Evolutionary conservation across 2,888 invertebrate species (phyloP), one percentile per base, ranked within the genome.

Genomic region (Bruchidius siliquastri): DNA sequence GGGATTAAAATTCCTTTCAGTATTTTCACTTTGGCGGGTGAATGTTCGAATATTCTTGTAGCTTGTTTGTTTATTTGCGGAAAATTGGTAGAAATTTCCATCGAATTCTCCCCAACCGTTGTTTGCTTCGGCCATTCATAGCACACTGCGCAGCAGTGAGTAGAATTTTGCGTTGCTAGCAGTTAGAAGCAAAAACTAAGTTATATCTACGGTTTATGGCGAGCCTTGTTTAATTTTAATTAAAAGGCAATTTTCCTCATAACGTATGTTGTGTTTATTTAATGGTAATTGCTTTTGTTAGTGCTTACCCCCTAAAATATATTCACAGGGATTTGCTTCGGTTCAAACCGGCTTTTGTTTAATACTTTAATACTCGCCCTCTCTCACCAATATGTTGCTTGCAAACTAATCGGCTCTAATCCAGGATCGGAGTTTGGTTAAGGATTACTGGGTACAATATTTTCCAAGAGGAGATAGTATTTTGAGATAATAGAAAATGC

Each of bases 261-360:
- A 80, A 80, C 79, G 79, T 80, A 81, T 80, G 78, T 76, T 73
- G 76, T 79, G 81, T 81, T 81, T 82, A 81, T 81, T 78, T 81
- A 80, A 82, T 78, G 81, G 79, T 82, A 82, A 82, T 82, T 80
- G 77, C 81, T 74, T 79, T 77, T 74, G 74, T 76, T 77, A 74
- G 77, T 75, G 73, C 74, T 74, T 71, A 76, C 76, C 77, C 73
- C 72, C 75, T 74, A 76, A 77, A 80, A 79, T 77, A 80, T 80
- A 76, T 77, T 73, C 78, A 1, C 49, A 69, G 26, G 26, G 26
- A 26, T 72, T 76, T 79, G 77, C 76, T 76, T 71, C 32, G 70
- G 72, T 75, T 71, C 73, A 74, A 76, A 75, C 77, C 77, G 72
- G 75, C 78, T 79, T 80, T 78, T 79, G 77, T 76, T 78, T 72